Conservation (phyloP, 2,888 invertebrate genomes). For the Cybosia mesomella region DNA sequence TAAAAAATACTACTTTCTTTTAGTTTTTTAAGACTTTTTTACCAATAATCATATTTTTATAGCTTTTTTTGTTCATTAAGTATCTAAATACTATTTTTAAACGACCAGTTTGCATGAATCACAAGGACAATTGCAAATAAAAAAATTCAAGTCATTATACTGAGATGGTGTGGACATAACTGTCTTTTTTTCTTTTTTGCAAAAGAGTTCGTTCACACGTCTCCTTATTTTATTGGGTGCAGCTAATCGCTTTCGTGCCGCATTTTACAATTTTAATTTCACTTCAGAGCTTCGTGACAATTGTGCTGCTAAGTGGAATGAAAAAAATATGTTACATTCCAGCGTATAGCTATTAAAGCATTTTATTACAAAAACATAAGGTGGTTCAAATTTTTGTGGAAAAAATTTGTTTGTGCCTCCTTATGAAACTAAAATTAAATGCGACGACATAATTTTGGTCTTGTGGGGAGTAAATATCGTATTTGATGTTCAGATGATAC, state of each 20-base stretch:
- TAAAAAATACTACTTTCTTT: too few species aligned
- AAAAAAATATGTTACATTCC: conserved; percentile 7
- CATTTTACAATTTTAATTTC: conserved; percentile 7
- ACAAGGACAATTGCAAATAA: not conserved
- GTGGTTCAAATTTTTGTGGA: not conserved
- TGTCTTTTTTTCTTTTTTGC: not conserved
- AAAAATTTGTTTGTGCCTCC: too few species aligned
- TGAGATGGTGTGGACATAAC: not conserved
- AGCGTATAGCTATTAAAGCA: not conserved
- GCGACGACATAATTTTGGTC: too few species aligned
- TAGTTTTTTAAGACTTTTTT: too few species aligned
- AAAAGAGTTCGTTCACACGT: conserved; percentile 6
- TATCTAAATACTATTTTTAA: not conserved
- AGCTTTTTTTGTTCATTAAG: not conserved
- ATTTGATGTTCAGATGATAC: too few species aligned
- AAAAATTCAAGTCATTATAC: conserved; percentile 12
- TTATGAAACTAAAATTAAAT: too few species aligned
- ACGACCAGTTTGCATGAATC: not conserved
- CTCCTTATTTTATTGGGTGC: conserved; percentile 5
- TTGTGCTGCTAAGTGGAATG: not conserved
- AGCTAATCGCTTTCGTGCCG: not conserved
- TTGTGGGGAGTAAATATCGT: too few species aligned
- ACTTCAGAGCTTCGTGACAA: conserved; percentile 7
- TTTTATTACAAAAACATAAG: not conserved
- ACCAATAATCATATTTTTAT: too few species aligned